A percentile compares a stretch with the other conserved stretches of the same genome.
These are phyloP conservation scores for Osmerus mordax DNA, from an alignment of 2,113 vertebrate genomes.

Conservation along the genomic window DNA sequence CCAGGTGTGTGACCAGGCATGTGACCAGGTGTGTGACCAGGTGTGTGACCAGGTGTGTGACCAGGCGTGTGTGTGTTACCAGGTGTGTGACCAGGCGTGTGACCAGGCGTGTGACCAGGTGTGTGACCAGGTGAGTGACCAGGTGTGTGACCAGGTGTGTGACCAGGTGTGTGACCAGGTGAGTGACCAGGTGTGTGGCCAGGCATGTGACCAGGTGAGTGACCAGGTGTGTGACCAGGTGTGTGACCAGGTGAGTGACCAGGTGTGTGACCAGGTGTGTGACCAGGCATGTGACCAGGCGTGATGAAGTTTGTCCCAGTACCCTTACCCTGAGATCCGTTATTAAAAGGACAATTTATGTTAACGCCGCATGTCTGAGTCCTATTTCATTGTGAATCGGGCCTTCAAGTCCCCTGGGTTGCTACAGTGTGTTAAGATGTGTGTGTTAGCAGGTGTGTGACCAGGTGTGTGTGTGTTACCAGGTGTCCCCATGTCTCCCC, in stretches of 20 bases:
- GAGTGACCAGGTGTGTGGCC: not conserved
- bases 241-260: conserved; percentile 47
- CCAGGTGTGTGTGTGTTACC: no score
- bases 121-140: conserved; percentile 48
- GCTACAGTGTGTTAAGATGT: no score
- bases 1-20: not conserved
- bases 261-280: not conserved
- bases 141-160: no score
- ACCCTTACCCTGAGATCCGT: no score
- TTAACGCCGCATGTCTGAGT: no score
- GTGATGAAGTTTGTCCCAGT: no score
- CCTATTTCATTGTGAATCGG: no score
- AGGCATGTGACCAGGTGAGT: conserved; percentile 48
- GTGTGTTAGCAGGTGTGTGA: no score
- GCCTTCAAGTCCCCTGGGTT: no score
- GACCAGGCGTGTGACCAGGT: no score
- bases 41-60: not conserved
- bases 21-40: conserved; percentile 48
- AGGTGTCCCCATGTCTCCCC: conserved; percentile 53
- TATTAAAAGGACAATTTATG: no score
- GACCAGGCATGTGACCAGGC: not conserved
- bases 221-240: not conserved
- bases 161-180: no score
- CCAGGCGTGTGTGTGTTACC: not conserved
- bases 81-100: not conserved